Evolutionary conservation across 30 jellyfish, hydroid and myxozoan genomes (phyloP), one percentile per base, ranked within the genome.

Genomic region (Catostylus mosaicus): DNA sequence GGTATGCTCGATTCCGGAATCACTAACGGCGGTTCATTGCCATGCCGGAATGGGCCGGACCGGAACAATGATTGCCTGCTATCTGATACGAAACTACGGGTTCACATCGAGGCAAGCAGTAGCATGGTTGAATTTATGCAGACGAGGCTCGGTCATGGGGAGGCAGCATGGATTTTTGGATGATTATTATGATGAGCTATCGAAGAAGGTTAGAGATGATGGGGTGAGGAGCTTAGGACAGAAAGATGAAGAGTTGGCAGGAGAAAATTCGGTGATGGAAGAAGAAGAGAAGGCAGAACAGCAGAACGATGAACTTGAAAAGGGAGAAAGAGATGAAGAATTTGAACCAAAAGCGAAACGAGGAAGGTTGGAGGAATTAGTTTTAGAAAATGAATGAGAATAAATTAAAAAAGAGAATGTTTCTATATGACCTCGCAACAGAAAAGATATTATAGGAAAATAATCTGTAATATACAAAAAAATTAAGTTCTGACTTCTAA

Each of bases 31-130:
- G 3, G 96, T 92, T 12, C 98, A 92, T 78, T 92, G 98, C 56
- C 96, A 92, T 80, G 98, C 98, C 0, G 98, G 98, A 2, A 64
- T 92, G 31, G 98, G 98, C 1, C 91, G 98, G 18, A 92, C 98
- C 30, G 98, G 97, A 30, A 85, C 98, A 46, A 83, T 92, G 96
- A 86, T 92, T 27, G 98, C 96, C 30, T 73, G 96, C 38, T 30
- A 52, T 38, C 38, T 92, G 82, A 86, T 92, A n/a, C 73, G 67
- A 32, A 68, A 61, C n/a, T 69, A 79, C 86, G 85, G 75, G 22
- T 92, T 92, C 89, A 84, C 90, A 35, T 73, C 98, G 66, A 77
- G 98, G 63, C 83, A 90, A 47, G 96, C 90, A 34, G 89, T 96
- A 23, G 98, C 92, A 14, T 92, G 98, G 98, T 46, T 92, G 52